A percentile compares a stretch with the other conserved stretches of the same genome.
Evolutionary conservation across 2,888 invertebrate species (phyloP).

Genomic region (Troilus luridus): DNA sequence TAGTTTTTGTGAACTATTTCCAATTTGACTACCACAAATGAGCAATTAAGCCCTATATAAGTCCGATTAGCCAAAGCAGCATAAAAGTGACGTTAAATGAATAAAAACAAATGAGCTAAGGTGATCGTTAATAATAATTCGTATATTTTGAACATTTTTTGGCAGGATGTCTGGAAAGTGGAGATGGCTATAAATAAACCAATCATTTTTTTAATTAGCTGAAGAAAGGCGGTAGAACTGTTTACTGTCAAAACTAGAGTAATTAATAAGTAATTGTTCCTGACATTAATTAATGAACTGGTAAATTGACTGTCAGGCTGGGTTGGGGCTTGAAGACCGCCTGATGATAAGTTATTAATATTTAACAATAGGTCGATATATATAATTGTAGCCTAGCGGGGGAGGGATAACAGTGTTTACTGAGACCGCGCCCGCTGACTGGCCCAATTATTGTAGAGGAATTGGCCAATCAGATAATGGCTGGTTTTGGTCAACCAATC

Average conservation of each 20-base stretch:
- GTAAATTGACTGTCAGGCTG: not conserved
- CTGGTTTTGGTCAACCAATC: conserved; percentile 32
- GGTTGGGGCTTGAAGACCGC: not conserved
- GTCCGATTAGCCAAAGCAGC: no score
- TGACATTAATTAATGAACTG: conserved; percentile 25
- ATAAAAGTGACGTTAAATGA: no score
- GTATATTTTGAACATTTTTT: no score
- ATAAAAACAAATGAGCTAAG: no score
- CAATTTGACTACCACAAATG: no score
- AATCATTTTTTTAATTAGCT: not conserved
- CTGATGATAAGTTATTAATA: conserved; percentile 25
- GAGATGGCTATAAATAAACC: not conserved
- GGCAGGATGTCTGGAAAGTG: no score
- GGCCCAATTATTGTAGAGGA: not conserved
- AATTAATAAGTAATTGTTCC: conserved; percentile 4
- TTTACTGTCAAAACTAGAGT: not conserved
- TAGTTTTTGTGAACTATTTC: no score
- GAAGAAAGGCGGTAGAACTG: not conserved
- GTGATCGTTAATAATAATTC: no score
- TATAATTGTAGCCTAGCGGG: not conserved
- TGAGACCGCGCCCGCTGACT: not conserved
- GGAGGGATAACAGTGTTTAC: not conserved
- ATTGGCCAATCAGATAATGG: conserved; percentile 22
- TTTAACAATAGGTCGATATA: not conserved
- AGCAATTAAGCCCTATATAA: no score